Conservation (phyloP, 2,888 invertebrate species). For the Panzeria rudis region DNA sequence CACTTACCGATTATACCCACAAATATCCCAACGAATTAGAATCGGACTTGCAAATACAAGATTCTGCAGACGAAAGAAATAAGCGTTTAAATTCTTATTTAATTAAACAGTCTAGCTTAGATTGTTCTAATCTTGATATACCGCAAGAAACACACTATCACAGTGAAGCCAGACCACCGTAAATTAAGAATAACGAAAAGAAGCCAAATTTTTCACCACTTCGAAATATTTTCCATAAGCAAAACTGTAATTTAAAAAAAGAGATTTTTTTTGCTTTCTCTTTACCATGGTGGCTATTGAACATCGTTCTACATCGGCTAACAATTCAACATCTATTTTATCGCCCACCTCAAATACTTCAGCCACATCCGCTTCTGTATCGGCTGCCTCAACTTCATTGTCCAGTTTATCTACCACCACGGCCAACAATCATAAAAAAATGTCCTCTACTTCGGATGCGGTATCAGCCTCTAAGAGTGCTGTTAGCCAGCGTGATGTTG, state of each 20-base stretch:
- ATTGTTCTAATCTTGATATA: conserved; percentile 73
- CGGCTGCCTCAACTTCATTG: conserved; percentile 69
- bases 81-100: conserved; percentile 57
- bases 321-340: conserved; percentile 67
- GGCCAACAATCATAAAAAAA: conserved; percentile 58
- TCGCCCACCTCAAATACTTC: conserved; percentile 74
- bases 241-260: neutral
- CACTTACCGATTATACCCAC: conserved; percentile 79
- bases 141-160: conserved; percentile 75
- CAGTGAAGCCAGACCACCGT: conserved; percentile 81
- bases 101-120: conserved; percentile 31
- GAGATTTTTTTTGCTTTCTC: conserved; percentile 57
- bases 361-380: conserved; percentile 72
- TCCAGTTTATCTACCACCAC: conserved; percentile 62
- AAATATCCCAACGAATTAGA: conserved; percentile 62
- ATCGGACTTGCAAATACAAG: conserved; percentile 59
- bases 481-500: conserved; percentile 87
- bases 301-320: conserved; percentile 77
- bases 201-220: conserved; percentile 37
- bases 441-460: conserved; percentile 53
- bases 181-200: conserved; percentile 62
- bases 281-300: conserved; percentile 81
- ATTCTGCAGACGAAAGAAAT: conserved; percentile 53
- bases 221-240: neutral
- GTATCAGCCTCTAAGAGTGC: conserved; percentile 82